phyloP scores from a whole-genome alignment of 2,888 invertebrate genomes.

The Cylindroiulus punctatus region DNA sequence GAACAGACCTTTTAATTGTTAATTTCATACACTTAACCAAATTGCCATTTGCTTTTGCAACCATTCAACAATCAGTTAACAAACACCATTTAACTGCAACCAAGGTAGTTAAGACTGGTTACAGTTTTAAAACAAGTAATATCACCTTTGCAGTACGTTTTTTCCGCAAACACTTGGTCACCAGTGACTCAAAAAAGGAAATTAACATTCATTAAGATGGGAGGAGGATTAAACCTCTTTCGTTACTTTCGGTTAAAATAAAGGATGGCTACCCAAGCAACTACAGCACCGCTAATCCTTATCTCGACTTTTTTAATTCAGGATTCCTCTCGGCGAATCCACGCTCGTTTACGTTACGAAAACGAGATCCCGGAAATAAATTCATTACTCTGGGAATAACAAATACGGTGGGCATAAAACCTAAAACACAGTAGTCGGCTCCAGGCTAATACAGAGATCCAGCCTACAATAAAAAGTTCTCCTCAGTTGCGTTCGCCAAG shows the following conservation, averaged over 20 bases:
- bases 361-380: constrained; percentile 10
- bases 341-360: background rate
- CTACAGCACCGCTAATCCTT: background rate
- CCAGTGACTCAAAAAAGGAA: too few relatives aligned
- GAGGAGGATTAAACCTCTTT: background rate
- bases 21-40: too few relatives aligned
- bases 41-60: too few relatives aligned
- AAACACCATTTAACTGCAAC: too few relatives aligned
- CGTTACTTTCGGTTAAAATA: background rate
- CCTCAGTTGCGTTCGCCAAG: background rate
- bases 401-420: background rate
- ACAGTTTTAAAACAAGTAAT: too few relatives aligned
- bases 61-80: too few relatives aligned
- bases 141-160: too few relatives aligned
- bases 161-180: too few relatives aligned
- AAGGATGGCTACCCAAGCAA: background rate
- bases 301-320: background rate
- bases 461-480: background rate
- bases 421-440: background rate
- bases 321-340: background rate
- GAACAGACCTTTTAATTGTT: too few relatives aligned
- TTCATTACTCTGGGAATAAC: constrained; percentile 10
- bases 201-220: background rate
- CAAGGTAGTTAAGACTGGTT: too few relatives aligned
- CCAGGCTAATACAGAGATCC: background rate